Percentiles rank a stretch among this genome's conserved stretches.
phyloP scores from a whole-genome alignment of 2,797 vertebrate species.

The Eurystomus glaucurus region DNA sequence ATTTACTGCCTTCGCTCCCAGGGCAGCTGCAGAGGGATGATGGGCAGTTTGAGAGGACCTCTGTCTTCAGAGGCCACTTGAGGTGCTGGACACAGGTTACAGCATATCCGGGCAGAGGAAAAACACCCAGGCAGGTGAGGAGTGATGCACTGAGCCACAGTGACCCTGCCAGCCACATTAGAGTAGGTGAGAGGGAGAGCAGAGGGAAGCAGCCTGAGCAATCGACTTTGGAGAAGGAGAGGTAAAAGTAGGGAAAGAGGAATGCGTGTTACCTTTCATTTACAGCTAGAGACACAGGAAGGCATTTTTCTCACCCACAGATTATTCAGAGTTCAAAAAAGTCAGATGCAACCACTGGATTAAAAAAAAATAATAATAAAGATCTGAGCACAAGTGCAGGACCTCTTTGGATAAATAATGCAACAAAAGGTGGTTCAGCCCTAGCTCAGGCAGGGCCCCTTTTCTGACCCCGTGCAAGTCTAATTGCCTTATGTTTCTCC shows the following conservation, averaged over 20 bases:
- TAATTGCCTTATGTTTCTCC: background rate
- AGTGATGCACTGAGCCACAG: background rate
- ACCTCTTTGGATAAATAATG: background rate
- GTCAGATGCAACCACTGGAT: background rate
- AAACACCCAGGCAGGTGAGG: background rate
- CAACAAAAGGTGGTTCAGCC: background rate
- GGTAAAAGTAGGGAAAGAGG: background rate
- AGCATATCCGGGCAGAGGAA: background rate
- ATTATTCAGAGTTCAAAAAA: background rate
- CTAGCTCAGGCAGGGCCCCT: background rate
- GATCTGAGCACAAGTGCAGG: background rate
- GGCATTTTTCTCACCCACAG: background rate
- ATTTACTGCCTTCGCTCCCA: background rate
- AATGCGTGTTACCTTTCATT: background rate
- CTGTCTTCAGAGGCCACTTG: background rate
- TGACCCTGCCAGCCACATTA: background rate
- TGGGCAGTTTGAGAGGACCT: background rate
- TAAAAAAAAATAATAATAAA: background rate
- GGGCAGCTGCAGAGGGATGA: background rate
- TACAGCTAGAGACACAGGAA: background rate
- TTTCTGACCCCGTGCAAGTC: background rate
- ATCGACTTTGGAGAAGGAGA: background rate
- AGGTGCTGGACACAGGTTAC: background rate
- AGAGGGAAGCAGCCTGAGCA: background rate
- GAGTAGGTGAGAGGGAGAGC: background rate